These are phyloP conservation scores for Thunnus maccoyii DNA, from an alignment of 2,113 vertebrate genomes.

Conservation along the genomic window DNA sequence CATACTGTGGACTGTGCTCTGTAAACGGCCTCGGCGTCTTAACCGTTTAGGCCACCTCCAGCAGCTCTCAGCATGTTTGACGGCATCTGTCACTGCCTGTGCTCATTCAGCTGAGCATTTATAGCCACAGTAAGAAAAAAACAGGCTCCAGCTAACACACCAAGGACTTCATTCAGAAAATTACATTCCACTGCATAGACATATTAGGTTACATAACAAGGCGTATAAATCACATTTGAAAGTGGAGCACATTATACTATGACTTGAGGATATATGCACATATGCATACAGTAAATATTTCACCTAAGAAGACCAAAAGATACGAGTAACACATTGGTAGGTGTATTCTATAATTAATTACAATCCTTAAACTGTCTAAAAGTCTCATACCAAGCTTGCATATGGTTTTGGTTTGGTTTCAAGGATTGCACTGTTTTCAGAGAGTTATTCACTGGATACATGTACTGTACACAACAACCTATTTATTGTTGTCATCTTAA, in stretches of 20 bases:
- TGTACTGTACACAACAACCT: no score
- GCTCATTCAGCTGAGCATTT: slow-evolving; percentile 53
- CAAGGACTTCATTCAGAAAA: slow-evolving; percentile 58
- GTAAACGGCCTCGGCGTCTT: slow-evolving; percentile 4
- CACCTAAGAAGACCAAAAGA: no score
- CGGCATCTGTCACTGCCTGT: slow-evolving; percentile 47
- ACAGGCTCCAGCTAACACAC: slow-evolving; percentile 24
- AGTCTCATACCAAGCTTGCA: no score
- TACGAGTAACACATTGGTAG: no score
- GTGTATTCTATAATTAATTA: no score
- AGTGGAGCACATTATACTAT: background rate
- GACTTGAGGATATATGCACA: background rate
- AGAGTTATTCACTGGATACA: no score
- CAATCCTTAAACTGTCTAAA: no score
- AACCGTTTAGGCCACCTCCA: slow-evolving; percentile 20
- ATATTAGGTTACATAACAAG: slow-evolving; percentile 36
- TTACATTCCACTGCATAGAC: slow-evolving; percentile 34
- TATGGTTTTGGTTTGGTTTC: no score
- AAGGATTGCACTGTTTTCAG: no score
- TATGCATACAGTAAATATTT: background rate
- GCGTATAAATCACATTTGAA: slow-evolving; percentile 36
- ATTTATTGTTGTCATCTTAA: no score
- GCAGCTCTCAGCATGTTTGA: slow-evolving; percentile 46
- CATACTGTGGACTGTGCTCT: background rate
- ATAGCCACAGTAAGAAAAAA: slow-evolving; percentile 44